phyloP scores from a whole-genome alignment of 2,888 invertebrate species.

The Micropterix aruncella region DNA sequence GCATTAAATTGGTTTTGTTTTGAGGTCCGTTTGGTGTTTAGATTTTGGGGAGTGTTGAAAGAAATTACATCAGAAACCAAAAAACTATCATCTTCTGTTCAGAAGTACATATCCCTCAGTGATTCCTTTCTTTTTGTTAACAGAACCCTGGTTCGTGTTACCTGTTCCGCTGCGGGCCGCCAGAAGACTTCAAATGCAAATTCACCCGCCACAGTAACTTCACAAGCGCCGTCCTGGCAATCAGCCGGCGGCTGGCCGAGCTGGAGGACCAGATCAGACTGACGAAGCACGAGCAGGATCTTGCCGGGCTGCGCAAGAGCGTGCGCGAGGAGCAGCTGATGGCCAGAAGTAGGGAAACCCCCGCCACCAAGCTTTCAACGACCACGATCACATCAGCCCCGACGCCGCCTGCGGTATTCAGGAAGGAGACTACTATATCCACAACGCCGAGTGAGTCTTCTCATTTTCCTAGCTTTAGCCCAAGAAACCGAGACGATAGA shows the following conservation, averaged over 20 bases:
- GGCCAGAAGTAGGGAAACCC: not conserved
- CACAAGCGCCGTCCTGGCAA: constrained; percentile 70
- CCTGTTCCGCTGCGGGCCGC: constrained; percentile 80
- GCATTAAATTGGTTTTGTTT: no score
- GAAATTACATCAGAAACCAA: no score
- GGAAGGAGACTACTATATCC: constrained; percentile 1
- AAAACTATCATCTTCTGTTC: no score
- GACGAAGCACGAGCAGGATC: constrained; percentile 58
- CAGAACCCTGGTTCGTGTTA: constrained; percentile 81
- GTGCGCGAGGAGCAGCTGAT: not conserved
- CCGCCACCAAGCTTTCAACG: constrained; percentile 12
- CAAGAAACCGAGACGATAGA: no score
- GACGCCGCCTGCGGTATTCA: constrained; percentile 6
- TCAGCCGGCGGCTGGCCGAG: constrained; percentile 48
- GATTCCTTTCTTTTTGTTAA: constrained; percentile 17
- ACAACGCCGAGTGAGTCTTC: constrained; percentile 1
- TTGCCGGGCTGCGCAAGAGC: constrained; percentile 36
- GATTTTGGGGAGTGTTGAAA: no score
- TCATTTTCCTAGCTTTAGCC: no score
- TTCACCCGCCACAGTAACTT: constrained; percentile 82
- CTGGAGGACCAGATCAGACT: constrained; percentile 58
- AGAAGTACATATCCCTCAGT: no score
- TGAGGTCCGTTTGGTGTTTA: no score
- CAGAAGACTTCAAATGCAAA: constrained; percentile 85
- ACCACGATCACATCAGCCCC: constrained; percentile 8